These are phyloP conservation scores for Vipera latastei DNA, from an alignment of 2,797 vertebrate genomes.

Conservation along the genomic window DNA sequence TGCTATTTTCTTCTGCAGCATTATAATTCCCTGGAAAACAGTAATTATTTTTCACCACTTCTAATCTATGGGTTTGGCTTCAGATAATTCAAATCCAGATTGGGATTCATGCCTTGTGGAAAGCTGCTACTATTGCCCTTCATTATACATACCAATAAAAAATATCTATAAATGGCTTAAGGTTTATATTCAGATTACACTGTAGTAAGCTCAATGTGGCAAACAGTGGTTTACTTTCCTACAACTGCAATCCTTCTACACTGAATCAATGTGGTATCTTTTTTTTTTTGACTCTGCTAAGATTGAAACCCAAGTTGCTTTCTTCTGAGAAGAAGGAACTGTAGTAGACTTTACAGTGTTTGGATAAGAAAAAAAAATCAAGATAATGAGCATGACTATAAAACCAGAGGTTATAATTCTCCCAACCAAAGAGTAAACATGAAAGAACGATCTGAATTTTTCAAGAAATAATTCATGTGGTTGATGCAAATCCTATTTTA, in stretches of 20 bases:
- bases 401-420: neutral
- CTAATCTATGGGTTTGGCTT: neutral
- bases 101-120: neutral
- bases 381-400: neutral
- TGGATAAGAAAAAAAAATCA: neutral
- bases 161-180: neutral
- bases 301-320: neutral
- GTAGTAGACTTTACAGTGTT: neutral
- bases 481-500: neutral
- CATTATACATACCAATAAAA: neutral
- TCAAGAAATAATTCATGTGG: neutral
- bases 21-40: neutral
- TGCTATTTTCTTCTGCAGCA: neutral
- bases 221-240: neutral
- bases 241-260: neutral
- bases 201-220: neutral
- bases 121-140: neutral
- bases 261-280: neutral
- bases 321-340: neutral
- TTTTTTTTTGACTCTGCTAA: neutral
- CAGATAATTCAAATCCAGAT: neutral
- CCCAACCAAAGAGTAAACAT: neutral
- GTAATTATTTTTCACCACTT: neutral
- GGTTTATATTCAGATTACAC: neutral
- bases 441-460: neutral